phyloP scores from a whole-genome alignment of 92 coral and sea anemone species.

The Heliopora coerulea region DNA sequence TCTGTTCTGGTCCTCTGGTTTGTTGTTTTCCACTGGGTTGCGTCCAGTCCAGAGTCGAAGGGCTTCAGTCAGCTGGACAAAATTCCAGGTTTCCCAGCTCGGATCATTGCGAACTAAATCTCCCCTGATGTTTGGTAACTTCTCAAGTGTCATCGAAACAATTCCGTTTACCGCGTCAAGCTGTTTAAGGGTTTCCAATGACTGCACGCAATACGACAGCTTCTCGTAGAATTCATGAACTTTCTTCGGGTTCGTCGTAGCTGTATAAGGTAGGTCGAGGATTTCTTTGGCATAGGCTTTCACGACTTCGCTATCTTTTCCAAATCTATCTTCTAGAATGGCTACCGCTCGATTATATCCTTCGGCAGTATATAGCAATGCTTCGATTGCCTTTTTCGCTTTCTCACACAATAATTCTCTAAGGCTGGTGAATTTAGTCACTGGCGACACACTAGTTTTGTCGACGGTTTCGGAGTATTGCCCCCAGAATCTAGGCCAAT shows the following conservation, averaged over 20 bases:
- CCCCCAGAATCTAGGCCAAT: constrained; percentile 55
- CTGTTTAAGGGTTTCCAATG: constrained; percentile 42
- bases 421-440: constrained; percentile 46
- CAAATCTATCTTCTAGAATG: constrained; percentile 44
- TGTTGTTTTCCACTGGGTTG: constrained; percentile 36
- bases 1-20: constrained; percentile 30
- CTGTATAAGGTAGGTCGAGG: constrained; percentile 42
- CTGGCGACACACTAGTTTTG: constrained; percentile 34
- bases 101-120: constrained; percentile 46
- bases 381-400: constrained; percentile 35
- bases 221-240: constrained; percentile 44
- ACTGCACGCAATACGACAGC: constrained; percentile 44
- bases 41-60: constrained; percentile 42
- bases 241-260: constrained; percentile 26
- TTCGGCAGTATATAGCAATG: constrained; percentile 41
- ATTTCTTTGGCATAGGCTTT: constrained; percentile 51
- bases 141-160: constrained; percentile 53
- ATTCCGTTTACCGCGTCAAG: constrained; percentile 35
- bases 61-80: constrained; percentile 37
- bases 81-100: constrained; percentile 48
- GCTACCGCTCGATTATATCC: constrained; percentile 49
- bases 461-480: constrained; percentile 46
- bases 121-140: constrained; percentile 45
- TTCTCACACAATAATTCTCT: constrained; percentile 29
- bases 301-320: constrained; percentile 46